Conservation (phyloP, 2,888 invertebrate genomes). For the Trachelus stipa region DNA sequence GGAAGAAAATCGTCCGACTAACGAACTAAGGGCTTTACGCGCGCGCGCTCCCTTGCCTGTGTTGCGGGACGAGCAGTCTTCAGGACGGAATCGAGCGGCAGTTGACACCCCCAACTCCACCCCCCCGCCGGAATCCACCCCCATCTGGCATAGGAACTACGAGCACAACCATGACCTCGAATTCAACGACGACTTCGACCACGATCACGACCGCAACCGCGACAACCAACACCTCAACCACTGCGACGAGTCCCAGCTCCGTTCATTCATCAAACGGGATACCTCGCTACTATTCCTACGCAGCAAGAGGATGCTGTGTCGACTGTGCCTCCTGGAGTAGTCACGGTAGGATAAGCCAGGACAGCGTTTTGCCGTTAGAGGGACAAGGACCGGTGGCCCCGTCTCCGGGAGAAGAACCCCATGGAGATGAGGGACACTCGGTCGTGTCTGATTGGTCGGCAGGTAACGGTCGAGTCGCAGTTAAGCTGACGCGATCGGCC, state of each 20-base stretch:
- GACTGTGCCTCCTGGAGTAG: constrained; percentile 63
- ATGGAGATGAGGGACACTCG: constrained; percentile 16
- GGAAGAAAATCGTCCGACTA: constrained; percentile 1
- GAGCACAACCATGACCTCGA: constrained; percentile 23
- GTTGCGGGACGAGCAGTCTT: constrained; percentile 67
- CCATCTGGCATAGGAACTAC: constrained; percentile 48
- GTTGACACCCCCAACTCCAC: constrained; percentile 74
- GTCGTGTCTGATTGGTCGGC: constrained; percentile 22
- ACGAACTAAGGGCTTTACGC: constrained; percentile 13
- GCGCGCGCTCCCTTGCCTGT: constrained; percentile 33
- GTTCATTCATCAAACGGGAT: constrained; percentile 57
- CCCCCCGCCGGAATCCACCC: constrained; percentile 68
- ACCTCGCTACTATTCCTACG: constrained; percentile 58
- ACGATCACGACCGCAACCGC: constrained; percentile 48
- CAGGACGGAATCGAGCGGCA: constrained; percentile 73
- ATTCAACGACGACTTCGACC: constrained; percentile 35
- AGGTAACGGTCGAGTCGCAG: constrained; percentile 7
- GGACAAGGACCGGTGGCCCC: neutral
- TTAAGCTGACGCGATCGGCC: constrained; percentile 26
- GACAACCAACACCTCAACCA: constrained; percentile 28
- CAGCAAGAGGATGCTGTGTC: constrained; percentile 61
- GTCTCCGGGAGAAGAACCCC: neutral
- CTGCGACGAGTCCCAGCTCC: constrained; percentile 55
- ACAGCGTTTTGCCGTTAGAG: constrained; percentile 2
- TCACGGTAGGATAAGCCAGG: constrained; percentile 56